Evolutionary conservation across 2,888 invertebrate species (phyloP).

Genomic region (Ligdia adustata): DNA sequence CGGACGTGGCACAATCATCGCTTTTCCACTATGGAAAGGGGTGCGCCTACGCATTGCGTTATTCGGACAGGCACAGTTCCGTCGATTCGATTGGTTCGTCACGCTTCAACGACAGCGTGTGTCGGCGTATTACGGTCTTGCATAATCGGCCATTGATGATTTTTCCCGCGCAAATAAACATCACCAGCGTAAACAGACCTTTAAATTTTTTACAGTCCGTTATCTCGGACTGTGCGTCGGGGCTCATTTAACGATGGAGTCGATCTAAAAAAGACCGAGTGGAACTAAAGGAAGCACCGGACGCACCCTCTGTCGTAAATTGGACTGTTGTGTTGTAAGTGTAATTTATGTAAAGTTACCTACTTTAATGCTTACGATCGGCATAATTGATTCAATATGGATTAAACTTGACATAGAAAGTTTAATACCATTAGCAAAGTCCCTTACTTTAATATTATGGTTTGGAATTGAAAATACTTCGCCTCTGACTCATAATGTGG

Average conservation of each 20-base stretch:
- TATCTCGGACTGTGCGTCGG: conserved; percentile 29
- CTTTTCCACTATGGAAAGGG: conserved; percentile 61
- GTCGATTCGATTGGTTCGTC: conserved; percentile 68
- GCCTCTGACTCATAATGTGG: conserved; percentile 3
- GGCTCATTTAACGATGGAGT: conserved; percentile 46
- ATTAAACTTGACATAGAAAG: conserved; percentile 1
- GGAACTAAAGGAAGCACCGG: conserved; percentile 60
- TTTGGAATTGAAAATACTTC: not conserved
- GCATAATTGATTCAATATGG: conserved; percentile 5
- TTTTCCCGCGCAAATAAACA: conserved; percentile 59
- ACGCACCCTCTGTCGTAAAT: conserved; percentile 68
- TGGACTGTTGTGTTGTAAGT: conserved; percentile 53
- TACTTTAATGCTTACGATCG: conserved; percentile 30
- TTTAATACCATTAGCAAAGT: too few species aligned
- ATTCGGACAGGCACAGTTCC: conserved; percentile 73
- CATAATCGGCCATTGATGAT: conserved; percentile 67
- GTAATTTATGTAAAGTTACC: conserved; percentile 24
- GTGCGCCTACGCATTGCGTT: conserved; percentile 75
- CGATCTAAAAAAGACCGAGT: conserved; percentile 45
- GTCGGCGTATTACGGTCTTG: conserved; percentile 58
- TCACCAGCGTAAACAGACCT: conserved; percentile 42
- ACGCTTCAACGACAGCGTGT: conserved; percentile 65
- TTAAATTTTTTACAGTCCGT: conserved; percentile 28
- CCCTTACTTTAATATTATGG: too few species aligned
- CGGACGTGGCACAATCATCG: conserved; percentile 59